These are phyloP conservation scores for Myiotriccus ornatus DNA, from an alignment of 2,797 vertebrate genomes.

Conservation along the genomic window DNA sequence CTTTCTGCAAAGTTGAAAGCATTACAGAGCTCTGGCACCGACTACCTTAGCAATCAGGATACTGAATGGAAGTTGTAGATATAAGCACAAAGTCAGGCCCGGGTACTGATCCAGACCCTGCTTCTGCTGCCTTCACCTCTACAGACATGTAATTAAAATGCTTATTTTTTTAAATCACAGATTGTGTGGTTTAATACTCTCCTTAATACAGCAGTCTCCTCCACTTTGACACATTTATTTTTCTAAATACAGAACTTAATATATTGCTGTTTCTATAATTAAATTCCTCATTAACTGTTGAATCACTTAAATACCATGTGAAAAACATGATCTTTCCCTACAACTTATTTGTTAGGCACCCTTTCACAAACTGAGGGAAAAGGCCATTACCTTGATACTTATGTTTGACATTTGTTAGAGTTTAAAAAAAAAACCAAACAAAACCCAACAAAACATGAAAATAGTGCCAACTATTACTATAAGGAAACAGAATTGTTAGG, in stretches of 20 bases:
- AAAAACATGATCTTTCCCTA: neutral
- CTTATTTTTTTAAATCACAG: neutral
- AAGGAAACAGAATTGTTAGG: neutral
- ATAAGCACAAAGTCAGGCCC: neutral
- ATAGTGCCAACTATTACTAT: neutral
- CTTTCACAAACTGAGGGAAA: neutral
- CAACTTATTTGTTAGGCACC: neutral
- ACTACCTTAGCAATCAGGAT: fast-evolving
- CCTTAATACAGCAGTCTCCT: neutral
- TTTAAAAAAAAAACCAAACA: neutral
- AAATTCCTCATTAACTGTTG: neutral
- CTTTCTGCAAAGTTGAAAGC: neutral
- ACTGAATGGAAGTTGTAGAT: neutral
- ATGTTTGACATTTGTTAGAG: neutral
- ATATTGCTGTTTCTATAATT: neutral
- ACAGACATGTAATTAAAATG: neutral
- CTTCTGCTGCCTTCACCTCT: neutral
- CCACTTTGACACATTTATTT: neutral
- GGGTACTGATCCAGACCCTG: neutral
- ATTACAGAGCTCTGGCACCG: neutral
- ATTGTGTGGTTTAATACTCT: neutral
- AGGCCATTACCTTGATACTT: neutral
- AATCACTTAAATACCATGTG: neutral
- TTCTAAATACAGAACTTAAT: neutral
- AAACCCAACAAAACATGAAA: neutral